These are phyloP conservation scores for Neodiprion virginianus DNA, from an alignment of 1,140 invertebrate species.

Conservation along the genomic window DNA sequence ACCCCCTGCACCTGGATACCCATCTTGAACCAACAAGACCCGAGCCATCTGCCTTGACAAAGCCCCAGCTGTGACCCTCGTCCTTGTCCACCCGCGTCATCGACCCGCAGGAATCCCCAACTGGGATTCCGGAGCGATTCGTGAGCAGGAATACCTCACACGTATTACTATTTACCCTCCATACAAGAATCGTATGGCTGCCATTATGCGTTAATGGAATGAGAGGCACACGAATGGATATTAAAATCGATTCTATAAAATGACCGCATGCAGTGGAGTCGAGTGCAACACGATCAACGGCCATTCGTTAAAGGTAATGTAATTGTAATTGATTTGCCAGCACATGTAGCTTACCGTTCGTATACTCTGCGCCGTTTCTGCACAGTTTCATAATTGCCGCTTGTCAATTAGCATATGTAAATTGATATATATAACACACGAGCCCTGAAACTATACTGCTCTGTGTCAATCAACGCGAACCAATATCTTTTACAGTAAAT, in stretches of 20 bases:
- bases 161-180: background rate
- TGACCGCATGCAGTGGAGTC: too few species aligned
- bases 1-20: background rate
- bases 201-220: too few species aligned
- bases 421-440: background rate
- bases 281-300: background rate
- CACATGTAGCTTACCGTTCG: background rate
- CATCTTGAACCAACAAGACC: background rate
- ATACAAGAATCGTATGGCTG: too few species aligned
- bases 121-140: background rate
- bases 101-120: background rate
- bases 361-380: background rate
- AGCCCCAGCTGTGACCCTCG: background rate
- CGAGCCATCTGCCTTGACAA: background rate
- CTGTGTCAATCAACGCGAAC: too few species aligned
- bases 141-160: background rate
- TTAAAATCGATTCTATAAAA: too few species aligned
- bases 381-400: conserved; percentile 3
- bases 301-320: background rate
- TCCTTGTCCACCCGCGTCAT: background rate
- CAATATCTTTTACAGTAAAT: background rate
- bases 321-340: conserved; percentile 3
- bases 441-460: background rate
- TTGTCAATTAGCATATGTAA: conserved; percentile 1
- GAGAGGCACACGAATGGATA: too few species aligned